These are phyloP conservation scores for Erpornis zantholeuca DNA, from an alignment of 2,113 vertebrate species.

Conservation along the genomic window DNA sequence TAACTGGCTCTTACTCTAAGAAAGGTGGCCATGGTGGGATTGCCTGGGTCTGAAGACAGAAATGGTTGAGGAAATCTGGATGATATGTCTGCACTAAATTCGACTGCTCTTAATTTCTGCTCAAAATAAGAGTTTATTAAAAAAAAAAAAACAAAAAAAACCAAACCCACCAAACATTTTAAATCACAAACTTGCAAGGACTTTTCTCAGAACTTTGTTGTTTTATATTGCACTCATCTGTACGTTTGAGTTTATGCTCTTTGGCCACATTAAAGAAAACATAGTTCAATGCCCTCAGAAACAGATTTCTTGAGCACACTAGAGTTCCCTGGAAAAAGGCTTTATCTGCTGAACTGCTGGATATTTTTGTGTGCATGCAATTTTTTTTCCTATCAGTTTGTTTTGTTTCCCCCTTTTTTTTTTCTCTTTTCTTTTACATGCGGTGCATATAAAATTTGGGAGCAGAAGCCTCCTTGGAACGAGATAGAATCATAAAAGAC, in stretches of 20 bases:
- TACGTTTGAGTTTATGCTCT: not conserved
- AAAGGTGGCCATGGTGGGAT: slow-evolving; percentile 68
- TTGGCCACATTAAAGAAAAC: slow-evolving; percentile 56
- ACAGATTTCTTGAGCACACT: slow-evolving; percentile 53
- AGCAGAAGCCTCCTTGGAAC: slow-evolving; percentile 72
- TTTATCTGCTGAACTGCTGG: slow-evolving; percentile 63
- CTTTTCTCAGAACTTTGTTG: slow-evolving; percentile 18
- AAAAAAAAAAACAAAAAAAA: not conserved
- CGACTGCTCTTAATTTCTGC: slow-evolving; percentile 48
- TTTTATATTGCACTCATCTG: not conserved
- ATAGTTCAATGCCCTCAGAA: slow-evolving; percentile 64
- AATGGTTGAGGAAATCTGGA: slow-evolving; percentile 41
- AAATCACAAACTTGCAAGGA: slow-evolving; percentile 16
- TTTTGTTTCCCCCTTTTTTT: not conserved
- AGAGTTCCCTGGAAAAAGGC: slow-evolving; percentile 67
- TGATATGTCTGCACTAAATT: slow-evolving; percentile 33
- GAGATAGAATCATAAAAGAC: slow-evolving; percentile 73
- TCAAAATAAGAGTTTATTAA: not conserved
- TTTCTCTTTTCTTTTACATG: not conserved
- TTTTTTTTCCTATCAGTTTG: slow-evolving; percentile 60
- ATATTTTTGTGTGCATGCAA: slow-evolving; percentile 35
- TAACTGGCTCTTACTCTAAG: slow-evolving; percentile 64
- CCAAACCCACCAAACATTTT: not conserved
- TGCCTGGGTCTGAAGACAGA: slow-evolving; percentile 61
- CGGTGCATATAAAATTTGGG: slow-evolving; percentile 64